These are phyloP conservation scores for Temnothorax longispinosus DNA, from an alignment of 1,140 invertebrate genomes.

Conservation along the genomic window DNA sequence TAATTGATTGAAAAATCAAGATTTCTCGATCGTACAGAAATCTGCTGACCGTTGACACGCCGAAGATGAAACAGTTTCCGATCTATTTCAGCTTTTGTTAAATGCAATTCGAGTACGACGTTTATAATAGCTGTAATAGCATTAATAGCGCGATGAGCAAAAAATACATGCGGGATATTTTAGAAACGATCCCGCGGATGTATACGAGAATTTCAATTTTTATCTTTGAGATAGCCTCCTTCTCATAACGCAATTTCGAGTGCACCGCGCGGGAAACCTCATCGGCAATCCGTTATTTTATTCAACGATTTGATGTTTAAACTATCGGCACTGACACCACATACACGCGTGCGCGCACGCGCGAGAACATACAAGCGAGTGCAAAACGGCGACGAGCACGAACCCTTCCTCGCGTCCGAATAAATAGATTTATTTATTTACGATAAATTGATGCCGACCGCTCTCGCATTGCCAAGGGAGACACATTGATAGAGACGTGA, in stretches of 20 bases:
- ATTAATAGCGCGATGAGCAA: not conserved
- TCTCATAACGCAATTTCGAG: not conserved
- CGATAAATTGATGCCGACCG: conserved; percentile 82
- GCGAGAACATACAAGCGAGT: conserved; percentile 12
- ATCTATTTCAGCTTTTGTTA: conserved; percentile 10
- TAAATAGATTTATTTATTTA: conserved; percentile 85
- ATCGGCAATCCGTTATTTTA: conserved; percentile 78
- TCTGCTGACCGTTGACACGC: not conserved
- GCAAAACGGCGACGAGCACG: conserved; percentile 62
- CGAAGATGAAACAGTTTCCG: not conserved
- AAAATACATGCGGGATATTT: not conserved
- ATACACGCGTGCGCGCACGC: not conserved
- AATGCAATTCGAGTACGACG: not conserved
- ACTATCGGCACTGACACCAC: conserved; percentile 77
- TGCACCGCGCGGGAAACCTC: conserved; percentile 1
- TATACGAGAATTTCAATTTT: not conserved
- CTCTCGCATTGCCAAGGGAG: conserved; percentile 45
- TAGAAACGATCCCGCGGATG: not conserved
- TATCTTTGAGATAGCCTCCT: not conserved
- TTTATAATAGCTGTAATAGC: not conserved
- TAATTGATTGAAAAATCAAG: not conserved
- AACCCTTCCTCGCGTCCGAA: conserved; percentile 71
- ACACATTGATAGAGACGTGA: conserved; percentile 25
- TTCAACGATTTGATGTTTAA: conserved; percentile 81
- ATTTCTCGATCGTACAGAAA: not conserved